Evolutionary conservation across 2,113 vertebrate genomes (phyloP), one percentile per base, ranked within the genome.

Genomic region (Cyrtonyx montezumae): DNA sequence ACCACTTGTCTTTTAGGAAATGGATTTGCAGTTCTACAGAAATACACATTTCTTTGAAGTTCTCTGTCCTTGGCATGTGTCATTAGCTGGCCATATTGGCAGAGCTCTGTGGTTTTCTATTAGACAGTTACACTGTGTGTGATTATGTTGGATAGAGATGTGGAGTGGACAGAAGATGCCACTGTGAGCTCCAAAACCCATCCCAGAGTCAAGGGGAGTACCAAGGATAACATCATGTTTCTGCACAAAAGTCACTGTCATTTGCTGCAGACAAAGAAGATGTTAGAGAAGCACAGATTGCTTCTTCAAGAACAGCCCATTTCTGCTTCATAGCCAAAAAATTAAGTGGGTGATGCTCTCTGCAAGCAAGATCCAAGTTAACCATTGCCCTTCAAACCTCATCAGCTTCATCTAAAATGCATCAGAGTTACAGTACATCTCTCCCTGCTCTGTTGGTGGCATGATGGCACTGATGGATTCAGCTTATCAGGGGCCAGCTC

Each of bases 361-460:
- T 79, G 73, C 62, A 84, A 81, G 62, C 88, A 28, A 73, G 43
- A 19, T 62, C 74, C 66, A 78, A 88, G 74, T 56, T 79, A 66
- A 18, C 40, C 69, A 51, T 3, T 75, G 68, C 82, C 87, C 87
- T 96, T 93, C 79, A 89, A 73, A 79, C 34, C 46, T 65, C 71
- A 30, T 55, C 25, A 76, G 59, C 49, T 85, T 55, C 82, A 17
- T 7, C 2, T 2, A 28, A 77, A 74, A 74, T 0, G 1, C 51
- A 30, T 45, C 36, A 6, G 45, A 79, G 48, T 30, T 6, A 6
- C n/a, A 53, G 63, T 21, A 13, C 0, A 0, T n/a, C 15, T 88
- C 34, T 0, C 0, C 0, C 34, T 2, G 14, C 74, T 61, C 17
- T 51, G 16, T 32, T 0, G 0, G 23, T 62, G 67, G 42, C 30